These are phyloP conservation scores for Nowickia ferox DNA, from an alignment of 2,888 invertebrate genomes.

Conservation along the genomic window DNA sequence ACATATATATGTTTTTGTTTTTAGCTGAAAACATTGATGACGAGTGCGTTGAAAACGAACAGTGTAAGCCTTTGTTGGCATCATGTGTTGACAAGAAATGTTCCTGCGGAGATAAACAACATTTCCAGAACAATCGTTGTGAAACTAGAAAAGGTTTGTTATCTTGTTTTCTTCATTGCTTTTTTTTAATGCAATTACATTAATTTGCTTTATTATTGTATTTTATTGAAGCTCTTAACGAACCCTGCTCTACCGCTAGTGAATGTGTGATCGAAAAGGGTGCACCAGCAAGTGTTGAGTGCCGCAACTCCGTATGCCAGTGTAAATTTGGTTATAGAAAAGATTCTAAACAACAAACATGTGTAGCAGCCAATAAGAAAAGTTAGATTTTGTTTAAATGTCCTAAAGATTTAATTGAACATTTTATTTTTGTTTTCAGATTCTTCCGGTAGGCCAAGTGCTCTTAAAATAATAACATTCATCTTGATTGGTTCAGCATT, in stretches of 20 bases:
- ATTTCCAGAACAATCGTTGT: conserved; percentile 79
- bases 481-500: conserved; percentile 82
- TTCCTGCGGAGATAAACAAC: conserved; percentile 78
- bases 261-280: conserved; percentile 80
- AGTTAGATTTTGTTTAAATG: conserved; percentile 75
- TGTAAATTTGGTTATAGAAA: conserved; percentile 80
- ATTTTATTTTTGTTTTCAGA: conserved; percentile 75
- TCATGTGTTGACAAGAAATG: conserved; percentile 80
- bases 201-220: conserved; percentile 61
- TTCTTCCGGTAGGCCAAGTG: conserved; percentile 83
- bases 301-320: conserved; percentile 82
- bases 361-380: conserved; percentile 80
- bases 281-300: conserved; percentile 79
- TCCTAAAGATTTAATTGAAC: neutral
- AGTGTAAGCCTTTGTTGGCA: conserved; percentile 82
- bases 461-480: conserved; percentile 83
- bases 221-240: conserved; percentile 77
- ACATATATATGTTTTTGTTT: neutral
- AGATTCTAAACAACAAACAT: conserved; percentile 76
- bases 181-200: neutral
- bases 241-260: conserved; percentile 78
- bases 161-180: neutral
- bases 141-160: conserved; percentile 78
- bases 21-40: conserved; percentile 80
- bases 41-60: conserved; percentile 81